phyloP scores from a whole-genome alignment of 53 echinoderm and acorn worm genomes.

The Arbacia lixula region DNA sequence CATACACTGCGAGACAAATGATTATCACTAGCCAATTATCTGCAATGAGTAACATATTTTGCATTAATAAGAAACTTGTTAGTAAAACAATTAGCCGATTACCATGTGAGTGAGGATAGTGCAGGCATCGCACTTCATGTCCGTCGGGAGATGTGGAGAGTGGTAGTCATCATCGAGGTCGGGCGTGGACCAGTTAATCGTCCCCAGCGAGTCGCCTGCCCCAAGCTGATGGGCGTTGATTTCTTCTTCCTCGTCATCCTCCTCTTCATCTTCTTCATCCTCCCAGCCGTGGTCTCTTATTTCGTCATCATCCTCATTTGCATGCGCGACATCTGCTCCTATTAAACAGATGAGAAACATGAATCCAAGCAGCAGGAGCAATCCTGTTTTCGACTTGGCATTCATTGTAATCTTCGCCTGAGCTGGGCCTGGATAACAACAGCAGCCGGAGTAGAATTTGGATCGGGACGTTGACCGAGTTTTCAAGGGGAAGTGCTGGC shows the following conservation, averaged over 20 bases:
- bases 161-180: constrained; percentile 84
- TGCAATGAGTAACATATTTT: no score
- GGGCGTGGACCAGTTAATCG: constrained; percentile 63
- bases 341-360: background rate
- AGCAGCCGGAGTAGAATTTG: no score
- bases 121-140: constrained; percentile 93
- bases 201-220: constrained; percentile 21
- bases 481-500: no score
- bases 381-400: no score
- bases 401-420: no score
- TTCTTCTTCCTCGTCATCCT: constrained; percentile 37
- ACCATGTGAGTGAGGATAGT: constrained; percentile 78
- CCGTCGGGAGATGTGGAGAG: constrained; percentile 77
- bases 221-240: background rate
- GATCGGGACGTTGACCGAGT: no score
- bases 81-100: no score
- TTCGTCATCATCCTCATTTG: constrained; percentile 18
- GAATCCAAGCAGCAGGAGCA: no score
- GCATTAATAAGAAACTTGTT: no score
- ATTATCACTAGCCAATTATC: no score
- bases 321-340: background rate
- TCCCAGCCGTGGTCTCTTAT: constrained; percentile 11
- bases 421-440: no score
- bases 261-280: constrained; percentile 30
- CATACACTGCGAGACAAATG: no score